Conservation (phyloP, 2,888 invertebrate species). For the Halictus quadricinctus region DNA sequence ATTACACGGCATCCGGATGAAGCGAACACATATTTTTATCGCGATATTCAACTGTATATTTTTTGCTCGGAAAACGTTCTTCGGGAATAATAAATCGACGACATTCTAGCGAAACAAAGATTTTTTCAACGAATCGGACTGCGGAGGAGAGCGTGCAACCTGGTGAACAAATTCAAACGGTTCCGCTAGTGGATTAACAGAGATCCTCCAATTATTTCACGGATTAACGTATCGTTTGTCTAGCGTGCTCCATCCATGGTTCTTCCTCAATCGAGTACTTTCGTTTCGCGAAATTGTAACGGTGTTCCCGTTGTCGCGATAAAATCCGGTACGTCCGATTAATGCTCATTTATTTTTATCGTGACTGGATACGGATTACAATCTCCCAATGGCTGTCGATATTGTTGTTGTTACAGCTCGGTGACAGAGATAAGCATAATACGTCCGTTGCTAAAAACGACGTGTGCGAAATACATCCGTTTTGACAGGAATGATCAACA, state of each 20-base stretch:
- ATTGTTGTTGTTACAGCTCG: background rate
- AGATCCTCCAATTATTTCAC: constrained; percentile 74
- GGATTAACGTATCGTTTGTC: constrained; percentile 71
- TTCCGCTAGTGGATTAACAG: constrained; percentile 72
- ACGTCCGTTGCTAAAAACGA: background rate
- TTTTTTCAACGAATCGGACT: constrained; percentile 16
- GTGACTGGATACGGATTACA: background rate
- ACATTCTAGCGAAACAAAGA: constrained; percentile 36
- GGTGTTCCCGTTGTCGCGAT: constrained; percentile 33
- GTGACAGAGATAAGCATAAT: background rate
- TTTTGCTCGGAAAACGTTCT: background rate
- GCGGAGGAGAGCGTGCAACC: constrained; percentile 1
- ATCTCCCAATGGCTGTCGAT: background rate
- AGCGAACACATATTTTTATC: background rate
- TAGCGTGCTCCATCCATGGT: constrained; percentile 38
- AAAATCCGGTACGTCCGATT: constrained; percentile 22
- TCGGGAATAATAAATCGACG: constrained; percentile 29
- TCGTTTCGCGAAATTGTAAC: constrained; percentile 55
- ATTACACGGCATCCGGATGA: background rate
- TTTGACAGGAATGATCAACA: background rate
- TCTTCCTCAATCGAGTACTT: constrained; percentile 49
- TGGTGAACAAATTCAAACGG: constrained; percentile 56
- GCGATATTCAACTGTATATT: background rate
- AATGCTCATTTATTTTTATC: constrained; percentile 12
- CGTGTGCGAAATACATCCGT: background rate